Conservation (phyloP, 1,140 invertebrate genomes). For the Achatina immaculata region DNA sequence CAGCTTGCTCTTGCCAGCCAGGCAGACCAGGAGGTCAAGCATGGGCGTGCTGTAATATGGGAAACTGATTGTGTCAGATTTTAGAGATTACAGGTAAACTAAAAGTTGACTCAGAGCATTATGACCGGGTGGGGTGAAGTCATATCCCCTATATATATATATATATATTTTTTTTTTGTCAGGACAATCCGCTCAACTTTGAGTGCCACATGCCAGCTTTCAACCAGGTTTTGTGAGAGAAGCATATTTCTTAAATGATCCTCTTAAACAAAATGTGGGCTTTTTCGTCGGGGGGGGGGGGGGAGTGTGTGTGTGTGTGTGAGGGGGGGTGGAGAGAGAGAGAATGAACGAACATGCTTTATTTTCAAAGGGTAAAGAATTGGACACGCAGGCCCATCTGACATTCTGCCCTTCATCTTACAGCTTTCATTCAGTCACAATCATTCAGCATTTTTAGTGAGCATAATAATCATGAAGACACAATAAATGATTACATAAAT, state of each 20-base stretch:
- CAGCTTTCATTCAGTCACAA: too few species aligned
- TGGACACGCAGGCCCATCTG: too few species aligned
- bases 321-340: too few species aligned
- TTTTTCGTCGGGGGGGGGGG: neutral
- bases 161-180: neutral
- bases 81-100: neutral
- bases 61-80: neutral
- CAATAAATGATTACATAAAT: too few species aligned
- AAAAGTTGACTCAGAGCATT: neutral
- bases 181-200: neutral
- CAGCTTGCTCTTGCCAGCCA: constrained; percentile 81
- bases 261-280: neutral
- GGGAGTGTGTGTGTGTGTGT: too few species aligned
- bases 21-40: constrained; percentile 86
- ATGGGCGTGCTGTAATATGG: constrained; percentile 79
- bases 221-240: neutral
- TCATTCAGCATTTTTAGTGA: too few species aligned
- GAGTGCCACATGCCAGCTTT: neutral
- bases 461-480: too few species aligned
- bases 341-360: too few species aligned
- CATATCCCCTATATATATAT: too few species aligned
- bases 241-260: neutral
- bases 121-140: neutral
- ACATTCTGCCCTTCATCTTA: too few species aligned
- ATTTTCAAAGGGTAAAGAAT: too few species aligned